phyloP scores from a whole-genome alignment of 2,113 vertebrate genomes.

The Urocitellus parryii region DNA sequence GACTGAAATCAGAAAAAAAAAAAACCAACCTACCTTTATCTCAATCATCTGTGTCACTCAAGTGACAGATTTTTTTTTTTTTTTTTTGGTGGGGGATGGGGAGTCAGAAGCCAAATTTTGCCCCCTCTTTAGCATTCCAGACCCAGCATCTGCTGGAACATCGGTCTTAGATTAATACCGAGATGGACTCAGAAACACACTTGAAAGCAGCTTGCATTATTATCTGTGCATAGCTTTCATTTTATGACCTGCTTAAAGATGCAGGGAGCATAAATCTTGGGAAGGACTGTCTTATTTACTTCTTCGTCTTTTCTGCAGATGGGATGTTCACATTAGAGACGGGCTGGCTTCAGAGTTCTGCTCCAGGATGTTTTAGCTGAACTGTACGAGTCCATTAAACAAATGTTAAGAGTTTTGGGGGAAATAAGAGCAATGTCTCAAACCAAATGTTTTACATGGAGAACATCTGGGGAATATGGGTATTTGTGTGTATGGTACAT shows the following conservation, averaged over 20 bases:
- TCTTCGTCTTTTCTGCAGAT: slow-evolving; percentile 85
- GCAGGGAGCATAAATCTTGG: slow-evolving; percentile 85
- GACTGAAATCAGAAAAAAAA: background rate
- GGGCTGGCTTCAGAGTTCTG: slow-evolving; percentile 88
- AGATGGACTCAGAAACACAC: slow-evolving; percentile 83
- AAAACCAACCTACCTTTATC: background rate
- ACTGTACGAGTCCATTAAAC: slow-evolving; percentile 88
- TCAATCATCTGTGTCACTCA: background rate
- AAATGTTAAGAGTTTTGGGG: slow-evolving; percentile 88
- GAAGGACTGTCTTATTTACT: slow-evolving; percentile 84
- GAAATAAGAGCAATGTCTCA: slow-evolving; percentile 84
- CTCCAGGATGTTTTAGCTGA: slow-evolving; percentile 89
- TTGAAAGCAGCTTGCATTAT: slow-evolving; percentile 86
- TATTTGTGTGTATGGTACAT: slow-evolving; percentile 86
- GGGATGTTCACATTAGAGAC: slow-evolving; percentile 81
- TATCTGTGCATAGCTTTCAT: slow-evolving; percentile 85
- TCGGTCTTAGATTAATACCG: slow-evolving; percentile 77
- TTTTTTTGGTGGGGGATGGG: background rate
- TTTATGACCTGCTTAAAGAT: slow-evolving; percentile 88
- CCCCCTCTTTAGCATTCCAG: background rate
- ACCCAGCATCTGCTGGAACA: slow-evolving; percentile 64
- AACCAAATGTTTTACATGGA: slow-evolving; percentile 89
- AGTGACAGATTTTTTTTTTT: background rate
- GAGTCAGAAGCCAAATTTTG: background rate
- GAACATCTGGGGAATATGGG: slow-evolving; percentile 90